phyloP scores from a whole-genome alignment of 1,140 invertebrate genomes.

The Drosophila setifemur region DNA sequence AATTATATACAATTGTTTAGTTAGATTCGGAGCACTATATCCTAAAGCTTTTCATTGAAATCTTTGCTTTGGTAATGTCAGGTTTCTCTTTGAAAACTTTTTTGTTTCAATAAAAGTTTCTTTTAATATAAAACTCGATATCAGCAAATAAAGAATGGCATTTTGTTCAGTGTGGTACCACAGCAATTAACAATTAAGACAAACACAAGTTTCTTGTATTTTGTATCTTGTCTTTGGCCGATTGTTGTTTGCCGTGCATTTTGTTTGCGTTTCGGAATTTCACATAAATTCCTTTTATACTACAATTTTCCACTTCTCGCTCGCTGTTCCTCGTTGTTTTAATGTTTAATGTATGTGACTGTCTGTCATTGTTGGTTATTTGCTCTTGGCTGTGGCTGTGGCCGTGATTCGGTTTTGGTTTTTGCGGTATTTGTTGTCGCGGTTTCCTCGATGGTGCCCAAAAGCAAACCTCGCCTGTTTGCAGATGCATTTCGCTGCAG shows the following conservation, averaged over 20 bases:
- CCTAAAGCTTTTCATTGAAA: too few relatives aligned
- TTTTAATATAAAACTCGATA: too few relatives aligned
- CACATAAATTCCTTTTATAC: constrained; percentile 71
- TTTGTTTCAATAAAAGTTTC: too few relatives aligned
- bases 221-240: constrained; percentile 55
- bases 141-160: not conserved
- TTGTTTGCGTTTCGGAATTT: constrained; percentile 74
- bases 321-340: constrained; percentile 14
- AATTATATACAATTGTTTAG: too few relatives aligned
- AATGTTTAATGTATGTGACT: constrained; percentile 66
- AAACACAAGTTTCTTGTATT: constrained; percentile 46
- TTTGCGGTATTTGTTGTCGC: constrained; percentile 73
- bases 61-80: too few relatives aligned
- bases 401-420: constrained; percentile 24
- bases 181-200: constrained; percentile 58
- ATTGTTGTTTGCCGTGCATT: constrained; percentile 48
- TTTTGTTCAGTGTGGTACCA: constrained; percentile 1
- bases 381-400: constrained; percentile 2
- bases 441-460: constrained; percentile 54
- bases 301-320: constrained; percentile 45
- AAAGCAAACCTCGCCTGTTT: constrained; percentile 59
- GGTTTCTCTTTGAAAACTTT: too few relatives aligned
- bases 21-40: too few relatives aligned
- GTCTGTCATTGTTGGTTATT: constrained; percentile 21
- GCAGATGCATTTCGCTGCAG: constrained; percentile 46